phyloP scores from a whole-genome alignment of 2,113 vertebrate genomes.

The Marmota monax region DNA sequence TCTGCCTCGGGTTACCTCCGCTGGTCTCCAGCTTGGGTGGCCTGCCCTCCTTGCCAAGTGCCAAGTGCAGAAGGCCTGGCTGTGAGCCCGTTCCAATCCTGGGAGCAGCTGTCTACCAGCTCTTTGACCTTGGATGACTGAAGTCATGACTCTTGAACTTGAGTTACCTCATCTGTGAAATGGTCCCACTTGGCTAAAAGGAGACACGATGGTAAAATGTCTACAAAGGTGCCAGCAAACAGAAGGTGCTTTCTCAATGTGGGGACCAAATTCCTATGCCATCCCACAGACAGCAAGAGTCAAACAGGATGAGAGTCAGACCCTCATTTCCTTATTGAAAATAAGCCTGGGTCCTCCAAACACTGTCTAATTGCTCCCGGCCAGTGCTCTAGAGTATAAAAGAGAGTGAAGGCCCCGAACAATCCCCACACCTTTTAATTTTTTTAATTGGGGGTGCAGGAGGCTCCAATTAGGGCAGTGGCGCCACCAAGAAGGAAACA shows the following conservation, averaged over 20 bases:
- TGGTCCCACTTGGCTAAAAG: background rate
- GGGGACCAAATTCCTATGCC: background rate
- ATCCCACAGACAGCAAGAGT: background rate
- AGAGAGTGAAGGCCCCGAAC: background rate
- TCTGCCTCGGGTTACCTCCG: background rate
- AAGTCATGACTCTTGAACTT: background rate
- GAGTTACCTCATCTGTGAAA: background rate
- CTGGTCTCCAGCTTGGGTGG: background rate
- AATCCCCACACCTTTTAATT: slow-evolving; percentile 21
- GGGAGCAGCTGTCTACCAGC: background rate
- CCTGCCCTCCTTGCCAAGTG: too few species aligned
- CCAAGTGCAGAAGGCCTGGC: background rate
- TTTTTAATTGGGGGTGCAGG: slow-evolving; percentile 61
- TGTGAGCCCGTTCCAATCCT: background rate
- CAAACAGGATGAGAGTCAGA: slow-evolving; percentile 41
- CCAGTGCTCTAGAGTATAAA: background rate
- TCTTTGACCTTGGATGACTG: background rate
- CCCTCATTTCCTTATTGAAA: slow-evolving; percentile 38
- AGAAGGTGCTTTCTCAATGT: background rate
- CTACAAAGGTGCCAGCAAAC: background rate
- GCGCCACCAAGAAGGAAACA: background rate
- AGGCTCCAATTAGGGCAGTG: slow-evolving; percentile 65
- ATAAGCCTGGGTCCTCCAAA: background rate
- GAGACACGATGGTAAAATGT: background rate
- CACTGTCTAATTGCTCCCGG: background rate